Base-by-base conservation (phyloP, 2,888 invertebrate species). In the Abrostola tripartita region DNA sequence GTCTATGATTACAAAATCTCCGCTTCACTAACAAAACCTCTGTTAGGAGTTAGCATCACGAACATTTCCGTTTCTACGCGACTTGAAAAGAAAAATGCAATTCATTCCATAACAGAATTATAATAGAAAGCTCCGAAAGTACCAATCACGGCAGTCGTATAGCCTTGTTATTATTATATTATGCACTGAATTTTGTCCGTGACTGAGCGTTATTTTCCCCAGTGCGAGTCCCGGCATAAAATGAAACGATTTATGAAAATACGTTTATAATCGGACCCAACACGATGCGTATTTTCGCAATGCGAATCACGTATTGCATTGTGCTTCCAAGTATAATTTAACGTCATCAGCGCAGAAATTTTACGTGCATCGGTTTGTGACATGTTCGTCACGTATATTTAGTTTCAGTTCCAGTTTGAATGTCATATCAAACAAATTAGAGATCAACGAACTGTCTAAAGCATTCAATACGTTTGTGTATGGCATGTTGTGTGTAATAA, bases 131-230 rank as follows among this genome's bases (percentile, higher is more conserved):
- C 61, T 37, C 60, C 6, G 63, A 71, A 67, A 55, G 50, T 78
- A 65, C 42, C 49, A 52, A 52, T 65, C 71, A 68, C 55, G 56
- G 55, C 68, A 65, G 78, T 57, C 65, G 67, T 61, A 80, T 69
- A 67, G 57, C 56, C 61, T 73, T 57, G 68, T 69, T 72, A 72
- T 73, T 57, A 67, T 69, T 72, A 72, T 65, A 66, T 74, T 81
- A 76, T 67, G 67, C 74, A 72, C 77, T 75, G 78, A 78, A 86
- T 85, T 86, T 84, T 79, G 78, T 74, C 61, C 71, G 68, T 88
- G 87, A 88, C 80, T 75, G 50, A 57, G 83, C 86, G 49, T 42
- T 73, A 83, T 83, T 74, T 74, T 60, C 85, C 84, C 84, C 68
- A 59, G 51, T 44, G 50, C 40, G 53, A 37, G 35, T 0, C 64